Conservation (phyloP, 2,113 vertebrate species). For the Mormyrus iriodes region DNA sequence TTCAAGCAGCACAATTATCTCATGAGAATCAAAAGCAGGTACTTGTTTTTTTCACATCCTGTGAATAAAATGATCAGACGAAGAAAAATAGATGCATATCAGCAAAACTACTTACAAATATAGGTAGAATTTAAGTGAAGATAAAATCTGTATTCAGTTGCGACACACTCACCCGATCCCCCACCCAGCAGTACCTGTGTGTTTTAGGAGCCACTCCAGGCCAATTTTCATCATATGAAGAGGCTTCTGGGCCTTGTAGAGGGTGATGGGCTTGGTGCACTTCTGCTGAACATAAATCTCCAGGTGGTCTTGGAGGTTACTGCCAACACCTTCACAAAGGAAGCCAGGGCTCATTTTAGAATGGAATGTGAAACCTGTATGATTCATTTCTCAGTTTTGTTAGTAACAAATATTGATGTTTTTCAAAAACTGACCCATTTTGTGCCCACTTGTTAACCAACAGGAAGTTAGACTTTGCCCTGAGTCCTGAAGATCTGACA, state of each 20-base stretch:
- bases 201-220: slow-evolving; percentile 81
- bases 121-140: background rate
- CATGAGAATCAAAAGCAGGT: background rate
- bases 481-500: background rate
- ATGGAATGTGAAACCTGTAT: background rate
- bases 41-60: background rate
- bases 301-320: slow-evolving; percentile 93
- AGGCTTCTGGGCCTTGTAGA: slow-evolving; percentile 81
- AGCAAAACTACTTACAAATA: background rate
- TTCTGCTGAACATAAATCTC: slow-evolving; percentile 88
- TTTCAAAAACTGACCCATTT: background rate
- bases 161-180: background rate
- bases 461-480: background rate
- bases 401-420: background rate
- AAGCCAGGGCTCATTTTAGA: background rate
- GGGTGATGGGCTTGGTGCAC: slow-evolving; percentile 81
- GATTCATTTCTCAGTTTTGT: background rate
- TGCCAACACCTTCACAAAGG: slow-evolving; percentile 75
- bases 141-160: background rate
- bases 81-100: background rate
- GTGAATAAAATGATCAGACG: background rate
- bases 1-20: background rate
- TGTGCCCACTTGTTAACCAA: background rate
- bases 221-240: slow-evolving; percentile 79
- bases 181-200: slow-evolving; percentile 68